These are phyloP conservation scores for Forbesichthys agassizii DNA, from an alignment of 2,113 vertebrate species.

Conservation along the genomic window DNA sequence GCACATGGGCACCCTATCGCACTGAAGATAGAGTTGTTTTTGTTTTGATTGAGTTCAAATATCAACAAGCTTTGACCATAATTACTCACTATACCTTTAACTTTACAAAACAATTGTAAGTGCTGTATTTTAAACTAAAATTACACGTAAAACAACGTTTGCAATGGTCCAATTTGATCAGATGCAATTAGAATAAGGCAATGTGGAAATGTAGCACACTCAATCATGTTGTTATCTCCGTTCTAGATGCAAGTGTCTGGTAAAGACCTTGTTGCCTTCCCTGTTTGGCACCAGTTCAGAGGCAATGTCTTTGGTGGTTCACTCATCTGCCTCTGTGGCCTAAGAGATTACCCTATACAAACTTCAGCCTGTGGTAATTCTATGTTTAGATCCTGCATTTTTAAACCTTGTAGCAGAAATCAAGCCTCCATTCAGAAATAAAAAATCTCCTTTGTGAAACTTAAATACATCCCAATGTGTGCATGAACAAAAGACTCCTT, in stretches of 20 bases:
- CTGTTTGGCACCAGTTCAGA: conserved; percentile 43
- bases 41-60: no score
- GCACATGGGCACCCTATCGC: no score
- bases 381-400: conserved; percentile 60
- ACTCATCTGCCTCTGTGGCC: conserved; percentile 29
- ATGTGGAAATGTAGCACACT: conserved; percentile 38
- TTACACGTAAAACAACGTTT: conserved; percentile 25
- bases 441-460: conserved; percentile 69
- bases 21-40: no score
- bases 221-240: conserved; percentile 52
- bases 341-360: conserved; percentile 61
- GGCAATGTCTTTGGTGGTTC: conserved; percentile 49
- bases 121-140: conserved; percentile 3
- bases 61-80: no score
- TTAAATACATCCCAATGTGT: conserved; percentile 80
- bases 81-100: no score
- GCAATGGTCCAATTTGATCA: conserved; percentile 40
- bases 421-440: conserved; percentile 70
- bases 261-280: conserved; percentile 8
- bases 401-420: conserved; percentile 77
- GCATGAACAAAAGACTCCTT: conserved; percentile 75
- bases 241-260: conserved; percentile 19
- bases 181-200: conserved; percentile 42
- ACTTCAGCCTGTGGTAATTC: conserved; percentile 63
- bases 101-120: no score